These are phyloP conservation scores for Sisyra terminalis DNA, from an alignment of 2,888 invertebrate genomes.

Conservation along the genomic window DNA sequence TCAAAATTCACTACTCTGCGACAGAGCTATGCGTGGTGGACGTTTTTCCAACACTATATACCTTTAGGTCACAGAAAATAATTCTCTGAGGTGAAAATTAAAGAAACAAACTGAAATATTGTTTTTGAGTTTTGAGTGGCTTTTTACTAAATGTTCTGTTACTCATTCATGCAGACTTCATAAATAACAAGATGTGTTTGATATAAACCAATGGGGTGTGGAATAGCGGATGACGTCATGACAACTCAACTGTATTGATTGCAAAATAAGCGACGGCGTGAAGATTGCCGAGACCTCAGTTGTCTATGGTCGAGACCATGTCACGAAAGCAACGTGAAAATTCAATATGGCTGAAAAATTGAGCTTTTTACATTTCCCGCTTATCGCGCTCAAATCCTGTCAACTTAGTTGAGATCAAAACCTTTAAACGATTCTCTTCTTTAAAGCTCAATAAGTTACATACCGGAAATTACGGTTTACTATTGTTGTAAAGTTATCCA, in stretches of 20 bases:
- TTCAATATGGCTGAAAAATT: no score
- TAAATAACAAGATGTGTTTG: constrained; percentile 38
- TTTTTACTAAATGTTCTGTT: constrained; percentile 24
- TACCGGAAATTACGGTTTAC: no score
- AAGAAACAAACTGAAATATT: not conserved
- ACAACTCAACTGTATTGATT: constrained; percentile 32
- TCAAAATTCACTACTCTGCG: not conserved
- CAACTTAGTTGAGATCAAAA: no score
- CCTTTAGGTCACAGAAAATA: not conserved
- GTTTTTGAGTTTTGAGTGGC: constrained; percentile 15
- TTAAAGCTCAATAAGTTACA: no score
- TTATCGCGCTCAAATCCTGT: no score
- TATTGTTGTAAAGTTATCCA: no score
- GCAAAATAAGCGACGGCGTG: constrained; percentile 3
- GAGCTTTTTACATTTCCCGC: no score
- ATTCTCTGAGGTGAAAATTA: not conserved
- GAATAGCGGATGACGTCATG: constrained; percentile 33
- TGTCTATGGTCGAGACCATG: no score
- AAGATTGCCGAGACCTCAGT: not conserved
- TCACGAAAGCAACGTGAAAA: no score
- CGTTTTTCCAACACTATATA: not conserved
- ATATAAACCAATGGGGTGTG: constrained; percentile 31
- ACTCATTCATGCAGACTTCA: constrained; percentile 33
- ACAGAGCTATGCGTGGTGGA: not conserved
- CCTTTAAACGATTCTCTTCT: no score